Conservation (phyloP, 2,113 vertebrate species). For the Anarhynchus alexandrinus region DNA sequence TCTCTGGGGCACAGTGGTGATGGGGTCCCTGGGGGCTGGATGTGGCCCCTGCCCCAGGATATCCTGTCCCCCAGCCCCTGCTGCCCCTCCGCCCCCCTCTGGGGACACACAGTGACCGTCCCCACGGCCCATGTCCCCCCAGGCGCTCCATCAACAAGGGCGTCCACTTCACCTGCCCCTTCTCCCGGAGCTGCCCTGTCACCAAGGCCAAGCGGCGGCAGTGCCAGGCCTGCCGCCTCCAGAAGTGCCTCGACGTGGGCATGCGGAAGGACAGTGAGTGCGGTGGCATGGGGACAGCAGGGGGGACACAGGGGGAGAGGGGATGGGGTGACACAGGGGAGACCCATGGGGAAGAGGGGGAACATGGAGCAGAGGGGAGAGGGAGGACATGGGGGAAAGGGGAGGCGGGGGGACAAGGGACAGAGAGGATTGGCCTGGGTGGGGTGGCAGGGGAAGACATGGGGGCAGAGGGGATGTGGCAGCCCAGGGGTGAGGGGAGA, state of each 20-base stretch:
- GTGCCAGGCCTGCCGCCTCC: slow-evolving; percentile 72
- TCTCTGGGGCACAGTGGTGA: background rate
- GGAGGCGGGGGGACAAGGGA: background rate
- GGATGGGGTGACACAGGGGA: background rate
- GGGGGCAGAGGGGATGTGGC: background rate
- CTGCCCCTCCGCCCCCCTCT: too few relatives aligned
- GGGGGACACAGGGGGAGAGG: background rate
- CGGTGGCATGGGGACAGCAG: too few relatives aligned
- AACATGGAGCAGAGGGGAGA: background rate
- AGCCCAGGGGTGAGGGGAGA: background rate
- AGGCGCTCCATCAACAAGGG: slow-evolving; percentile 65
- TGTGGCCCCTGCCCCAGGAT: background rate
- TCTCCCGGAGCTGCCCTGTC: slow-evolving; percentile 54
- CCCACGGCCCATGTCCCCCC: background rate
- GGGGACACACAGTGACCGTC: background rate
- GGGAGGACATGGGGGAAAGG: background rate
- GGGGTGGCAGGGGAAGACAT: background rate
- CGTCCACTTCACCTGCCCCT: slow-evolving; percentile 42
- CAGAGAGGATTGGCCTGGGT: background rate
- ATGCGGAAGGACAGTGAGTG: slow-evolving; percentile 77
- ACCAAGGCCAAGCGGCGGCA: slow-evolving; percentile 69
- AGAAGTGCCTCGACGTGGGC: slow-evolving; percentile 65
- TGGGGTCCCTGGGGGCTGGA: too few relatives aligned
- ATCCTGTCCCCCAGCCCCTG: background rate
- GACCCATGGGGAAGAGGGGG: too few relatives aligned